A percentile compares a stretch with the other conserved stretches of the same genome.
phyloP scores from a whole-genome alignment of 2,797 vertebrate species.

The Anabacerthia variegaticeps region DNA sequence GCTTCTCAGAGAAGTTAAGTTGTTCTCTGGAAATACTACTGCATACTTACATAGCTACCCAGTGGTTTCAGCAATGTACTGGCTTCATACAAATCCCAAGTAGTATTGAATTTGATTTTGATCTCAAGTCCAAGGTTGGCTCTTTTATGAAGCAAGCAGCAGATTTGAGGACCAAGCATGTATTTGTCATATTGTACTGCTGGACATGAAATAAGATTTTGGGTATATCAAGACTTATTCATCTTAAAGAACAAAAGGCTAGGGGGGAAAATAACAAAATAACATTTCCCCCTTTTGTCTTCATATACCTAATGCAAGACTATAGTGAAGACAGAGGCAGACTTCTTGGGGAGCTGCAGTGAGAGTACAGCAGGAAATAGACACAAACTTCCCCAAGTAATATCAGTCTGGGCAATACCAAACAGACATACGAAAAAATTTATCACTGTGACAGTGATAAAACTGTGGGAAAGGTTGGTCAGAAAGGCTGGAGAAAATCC shows the following conservation, averaged over 20 bases:
- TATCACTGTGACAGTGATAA: not conserved
- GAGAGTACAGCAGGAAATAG: accelerated
- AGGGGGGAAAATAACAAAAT: not conserved
- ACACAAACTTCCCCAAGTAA: not conserved
- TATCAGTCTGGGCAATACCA: not conserved
- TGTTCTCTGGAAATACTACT: not conserved
- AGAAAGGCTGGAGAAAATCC: not conserved
- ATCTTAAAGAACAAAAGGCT: not conserved
- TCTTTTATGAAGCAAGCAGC: not conserved
- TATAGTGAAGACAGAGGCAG: not conserved
- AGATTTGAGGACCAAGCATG: not conserved
- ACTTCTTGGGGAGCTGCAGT: not conserved
- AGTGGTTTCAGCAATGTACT: not conserved
- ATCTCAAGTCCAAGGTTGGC: not conserved
- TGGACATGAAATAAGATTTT: not conserved
- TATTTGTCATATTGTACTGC: not conserved
- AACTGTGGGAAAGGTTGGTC: not conserved
- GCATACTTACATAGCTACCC: not conserved
- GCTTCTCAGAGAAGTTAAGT: not conserved
- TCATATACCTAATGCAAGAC: not conserved
- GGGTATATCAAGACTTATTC: not conserved
- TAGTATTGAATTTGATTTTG: not conserved
- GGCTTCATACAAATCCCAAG: not conserved
- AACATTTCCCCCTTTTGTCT: not conserved
- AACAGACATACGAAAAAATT: not conserved